These are phyloP conservation scores for Drosophila ochracea DNA, from an alignment of 2,888 invertebrate species.

Conservation along the genomic window DNA sequence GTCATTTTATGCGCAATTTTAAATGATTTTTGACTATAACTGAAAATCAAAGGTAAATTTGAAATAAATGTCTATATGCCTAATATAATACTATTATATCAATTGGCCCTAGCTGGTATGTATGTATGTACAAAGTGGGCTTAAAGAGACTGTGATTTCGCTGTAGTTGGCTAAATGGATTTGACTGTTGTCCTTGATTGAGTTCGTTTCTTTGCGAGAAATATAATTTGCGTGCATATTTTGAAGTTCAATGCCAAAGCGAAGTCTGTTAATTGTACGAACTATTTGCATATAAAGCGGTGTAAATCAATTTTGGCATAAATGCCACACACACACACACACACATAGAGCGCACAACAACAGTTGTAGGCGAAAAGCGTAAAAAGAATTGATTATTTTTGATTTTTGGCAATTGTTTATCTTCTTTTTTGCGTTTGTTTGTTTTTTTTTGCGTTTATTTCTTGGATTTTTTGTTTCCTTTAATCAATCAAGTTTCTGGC, in stretches of 20 bases:
- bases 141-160: not conserved
- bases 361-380: conserved; percentile 14
- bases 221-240: not conserved
- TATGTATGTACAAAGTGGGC: not conserved
- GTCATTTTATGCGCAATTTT: not conserved
- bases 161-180: not conserved
- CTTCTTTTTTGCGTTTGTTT: not conserved
- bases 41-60: not conserved
- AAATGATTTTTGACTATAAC: not conserved
- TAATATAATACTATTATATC: not conserved
- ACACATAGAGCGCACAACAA: not conserved
- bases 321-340: conserved; percentile 32
- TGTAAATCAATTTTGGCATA: conserved; percentile 41
- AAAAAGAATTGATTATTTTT: conserved; percentile 22
- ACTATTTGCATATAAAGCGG: conserved; percentile 13
- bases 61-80: too few relatives aligned
- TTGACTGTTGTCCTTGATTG: not conserved
- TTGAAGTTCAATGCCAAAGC: conserved; percentile 30
- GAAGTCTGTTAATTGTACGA: conserved; percentile 16
- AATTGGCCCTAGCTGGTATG: not conserved
- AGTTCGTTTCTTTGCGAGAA: not conserved
- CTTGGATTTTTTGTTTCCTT: conserved; percentile 24
- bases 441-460: not conserved
- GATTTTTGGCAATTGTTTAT: conserved; percentile 1
- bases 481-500: conserved; percentile 71